phyloP scores from a whole-genome alignment of 2,113 vertebrate species.

The Ginglymostoma cirratum region DNA sequence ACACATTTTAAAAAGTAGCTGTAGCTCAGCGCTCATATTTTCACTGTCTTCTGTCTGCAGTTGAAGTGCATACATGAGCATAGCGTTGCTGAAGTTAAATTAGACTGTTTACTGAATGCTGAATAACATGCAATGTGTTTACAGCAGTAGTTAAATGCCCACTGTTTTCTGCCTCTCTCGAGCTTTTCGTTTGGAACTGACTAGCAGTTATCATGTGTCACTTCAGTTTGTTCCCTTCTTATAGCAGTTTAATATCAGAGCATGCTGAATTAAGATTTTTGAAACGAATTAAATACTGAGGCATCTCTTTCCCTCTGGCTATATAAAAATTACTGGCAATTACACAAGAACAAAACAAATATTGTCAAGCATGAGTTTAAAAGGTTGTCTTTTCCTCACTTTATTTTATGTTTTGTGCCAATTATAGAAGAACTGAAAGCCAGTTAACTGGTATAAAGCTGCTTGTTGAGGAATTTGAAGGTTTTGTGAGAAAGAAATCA shows the following conservation, averaged over 20 bases:
- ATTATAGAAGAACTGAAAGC: background rate
- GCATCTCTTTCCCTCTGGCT: background rate
- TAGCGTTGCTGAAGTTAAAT: background rate
- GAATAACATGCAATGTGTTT: background rate
- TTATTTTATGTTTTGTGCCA: background rate
- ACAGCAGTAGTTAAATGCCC: background rate
- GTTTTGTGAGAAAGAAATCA: background rate
- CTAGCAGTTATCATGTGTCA: background rate
- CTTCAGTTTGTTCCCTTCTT: background rate
- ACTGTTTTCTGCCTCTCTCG: background rate
- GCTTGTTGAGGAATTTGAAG: slow-evolving; percentile 8
- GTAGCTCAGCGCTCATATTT: background rate
- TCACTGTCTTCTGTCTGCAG: background rate
- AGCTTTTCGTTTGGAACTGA: background rate
- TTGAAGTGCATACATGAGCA: slow-evolving; percentile 8
- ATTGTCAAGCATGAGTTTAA: background rate
- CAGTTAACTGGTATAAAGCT: background rate
- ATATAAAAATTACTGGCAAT: background rate
- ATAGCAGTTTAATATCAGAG: background rate
- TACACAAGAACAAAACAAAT: background rate
- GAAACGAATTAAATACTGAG: background rate
- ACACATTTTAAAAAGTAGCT: slow-evolving; percentile 24
- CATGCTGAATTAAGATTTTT: background rate
- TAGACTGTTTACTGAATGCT: background rate
- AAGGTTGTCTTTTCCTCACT: background rate